A percentile compares a stretch with the other conserved stretches of the same genome.
Conservation (phyloP, 2,113 vertebrate genomes). For the Chaetodon auriga region DNA sequence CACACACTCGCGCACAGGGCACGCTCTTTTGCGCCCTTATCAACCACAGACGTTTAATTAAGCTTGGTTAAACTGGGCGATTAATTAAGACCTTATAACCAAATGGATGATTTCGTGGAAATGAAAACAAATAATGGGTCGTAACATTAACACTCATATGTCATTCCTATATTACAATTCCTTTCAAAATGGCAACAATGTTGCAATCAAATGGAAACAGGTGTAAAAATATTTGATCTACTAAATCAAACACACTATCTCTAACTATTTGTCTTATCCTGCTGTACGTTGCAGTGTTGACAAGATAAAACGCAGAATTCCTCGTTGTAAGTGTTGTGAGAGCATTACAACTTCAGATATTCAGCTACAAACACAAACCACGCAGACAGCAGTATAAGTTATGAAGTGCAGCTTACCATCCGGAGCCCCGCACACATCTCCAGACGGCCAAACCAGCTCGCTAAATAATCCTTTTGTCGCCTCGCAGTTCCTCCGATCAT, state of each 20-base stretch:
- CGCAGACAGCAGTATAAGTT: slow-evolving; percentile 58
- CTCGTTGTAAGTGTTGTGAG: neutral
- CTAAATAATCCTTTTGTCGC: slow-evolving; percentile 10
- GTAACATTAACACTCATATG: neutral
- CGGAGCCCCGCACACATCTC: slow-evolving; percentile 36
- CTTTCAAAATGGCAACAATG: neutral
- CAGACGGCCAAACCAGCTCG: slow-evolving; percentile 18
- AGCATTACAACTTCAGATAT: slow-evolving; percentile 35
- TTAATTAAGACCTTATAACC: slow-evolving; percentile 14
- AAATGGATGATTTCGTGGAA: neutral
- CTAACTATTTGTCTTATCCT: neutral
- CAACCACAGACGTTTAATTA: slow-evolving; percentile 16
- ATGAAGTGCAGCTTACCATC: slow-evolving; percentile 58
- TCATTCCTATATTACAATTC: too few relatives aligned
- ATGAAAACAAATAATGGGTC: neutral
- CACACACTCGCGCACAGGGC: slow-evolving; percentile 31
- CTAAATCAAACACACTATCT: neutral
- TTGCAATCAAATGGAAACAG: neutral
- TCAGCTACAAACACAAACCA: neutral
- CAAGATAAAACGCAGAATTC: neutral
- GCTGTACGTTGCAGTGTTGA: neutral
- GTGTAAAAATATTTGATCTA: too few relatives aligned
- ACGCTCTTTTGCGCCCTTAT: slow-evolving; percentile 25
- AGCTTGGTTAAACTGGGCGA: neutral
- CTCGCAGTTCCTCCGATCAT: slow-evolving; percentile 37